phyloP scores from a whole-genome alignment of 2,888 invertebrate genomes.

The Crepidodera aurea region DNA sequence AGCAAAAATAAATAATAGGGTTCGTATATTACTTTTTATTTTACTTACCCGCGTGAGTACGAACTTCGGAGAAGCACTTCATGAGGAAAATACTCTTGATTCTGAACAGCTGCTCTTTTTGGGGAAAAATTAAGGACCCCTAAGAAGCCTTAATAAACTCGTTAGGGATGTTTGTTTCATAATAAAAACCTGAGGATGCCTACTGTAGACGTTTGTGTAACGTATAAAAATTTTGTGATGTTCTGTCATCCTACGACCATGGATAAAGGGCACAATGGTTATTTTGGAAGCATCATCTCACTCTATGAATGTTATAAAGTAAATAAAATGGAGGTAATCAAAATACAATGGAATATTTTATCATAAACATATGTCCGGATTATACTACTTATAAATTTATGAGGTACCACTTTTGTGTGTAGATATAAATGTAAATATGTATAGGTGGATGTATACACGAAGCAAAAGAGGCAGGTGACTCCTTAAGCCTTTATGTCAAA shows the following conservation, averaged over 20 bases:
- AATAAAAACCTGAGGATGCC: too few species aligned
- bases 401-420: constrained; percentile 28
- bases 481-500: constrained; percentile 31
- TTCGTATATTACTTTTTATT: constrained; percentile 41
- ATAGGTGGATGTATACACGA: constrained; percentile 5
- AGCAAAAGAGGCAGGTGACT: constrained; percentile 26
- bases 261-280: too few species aligned
- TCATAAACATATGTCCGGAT: constrained; percentile 39
- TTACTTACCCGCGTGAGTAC: constrained; percentile 16
- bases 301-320: constrained; percentile 24
- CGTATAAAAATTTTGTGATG: too few species aligned
- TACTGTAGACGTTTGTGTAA: too few species aligned
- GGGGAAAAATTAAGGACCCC: not conserved
- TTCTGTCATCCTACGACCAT: too few species aligned
- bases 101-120: constrained; percentile 15
- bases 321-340: constrained; percentile 33
- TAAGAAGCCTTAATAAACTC: constrained; percentile 7
- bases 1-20: constrained; percentile 54
- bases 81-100: constrained; percentile 18
- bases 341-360: constrained; percentile 39
- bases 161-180: not conserved
- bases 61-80: constrained; percentile 2
- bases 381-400: constrained; percentile 36
- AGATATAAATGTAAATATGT: constrained; percentile 17
- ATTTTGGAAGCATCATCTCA: constrained; percentile 9